Conservation (phyloP, 2,113 vertebrate species). For the Capreolus pygargus region DNA sequence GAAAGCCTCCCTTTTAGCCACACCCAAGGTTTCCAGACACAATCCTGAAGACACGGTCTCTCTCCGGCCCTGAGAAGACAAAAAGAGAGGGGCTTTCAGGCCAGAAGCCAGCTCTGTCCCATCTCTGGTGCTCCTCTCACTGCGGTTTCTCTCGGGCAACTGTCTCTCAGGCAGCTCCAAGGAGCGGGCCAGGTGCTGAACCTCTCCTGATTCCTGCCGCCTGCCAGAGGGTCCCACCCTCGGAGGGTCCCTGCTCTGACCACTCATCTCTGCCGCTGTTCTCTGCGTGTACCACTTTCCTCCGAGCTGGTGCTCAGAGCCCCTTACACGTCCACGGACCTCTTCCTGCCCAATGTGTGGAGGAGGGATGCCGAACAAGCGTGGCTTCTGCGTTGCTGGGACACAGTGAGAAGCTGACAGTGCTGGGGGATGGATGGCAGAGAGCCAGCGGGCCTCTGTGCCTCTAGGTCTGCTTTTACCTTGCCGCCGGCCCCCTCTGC, state of each 20-base stretch:
- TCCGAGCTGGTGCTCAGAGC: neutral
- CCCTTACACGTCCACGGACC: neutral
- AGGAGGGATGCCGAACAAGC: neutral
- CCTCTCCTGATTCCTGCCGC: neutral
- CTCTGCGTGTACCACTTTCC: neutral
- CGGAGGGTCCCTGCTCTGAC: neutral
- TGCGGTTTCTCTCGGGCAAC: neutral
- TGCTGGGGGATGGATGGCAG: neutral
- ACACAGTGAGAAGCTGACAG: neutral
- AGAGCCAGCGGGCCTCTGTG: neutral
- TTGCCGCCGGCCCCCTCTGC: neutral
- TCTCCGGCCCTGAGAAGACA: neutral
- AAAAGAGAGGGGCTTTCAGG: neutral
- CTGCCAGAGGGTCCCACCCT: neutral
- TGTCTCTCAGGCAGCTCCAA: neutral
- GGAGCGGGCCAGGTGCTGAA: neutral
- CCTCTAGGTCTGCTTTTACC: neutral
- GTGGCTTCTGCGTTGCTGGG: accelerated
- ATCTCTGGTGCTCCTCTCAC: neutral
- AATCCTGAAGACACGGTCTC: neutral
- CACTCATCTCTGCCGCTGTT: neutral
- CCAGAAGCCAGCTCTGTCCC: neutral
- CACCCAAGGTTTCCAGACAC: neutral
- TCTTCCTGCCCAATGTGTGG: neutral
- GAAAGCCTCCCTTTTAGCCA: neutral